These are phyloP conservation scores for Drosophila limbata DNA, from an alignment of 2,888 invertebrate species.

Conservation along the genomic window DNA sequence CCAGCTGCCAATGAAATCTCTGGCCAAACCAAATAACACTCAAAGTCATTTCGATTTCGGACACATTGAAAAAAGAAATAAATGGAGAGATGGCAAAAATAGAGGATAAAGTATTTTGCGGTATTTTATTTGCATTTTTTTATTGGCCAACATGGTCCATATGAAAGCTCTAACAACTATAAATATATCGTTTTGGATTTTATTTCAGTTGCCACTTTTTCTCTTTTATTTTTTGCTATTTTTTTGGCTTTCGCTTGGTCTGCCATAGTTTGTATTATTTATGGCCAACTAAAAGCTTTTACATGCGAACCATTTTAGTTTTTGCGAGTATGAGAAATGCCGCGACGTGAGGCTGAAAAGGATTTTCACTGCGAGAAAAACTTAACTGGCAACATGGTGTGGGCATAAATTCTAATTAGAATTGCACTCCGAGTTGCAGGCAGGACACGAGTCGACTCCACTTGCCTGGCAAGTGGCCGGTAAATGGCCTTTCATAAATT, in stretches of 20 bases:
- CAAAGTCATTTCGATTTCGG: constrained; percentile 73
- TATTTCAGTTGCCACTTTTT: constrained; percentile 46
- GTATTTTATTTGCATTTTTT: constrained; percentile 56
- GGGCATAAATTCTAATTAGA: constrained; percentile 81
- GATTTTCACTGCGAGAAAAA: background rate
- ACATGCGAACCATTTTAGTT: constrained; percentile 67
- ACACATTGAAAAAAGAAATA: constrained; percentile 36
- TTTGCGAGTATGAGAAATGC: constrained; percentile 65
- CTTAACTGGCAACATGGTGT: constrained; percentile 35
- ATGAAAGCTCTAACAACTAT: constrained; percentile 42
- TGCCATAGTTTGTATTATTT: constrained; percentile 74
- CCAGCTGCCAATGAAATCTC: constrained; percentile 76
- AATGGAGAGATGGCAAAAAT: background rate
- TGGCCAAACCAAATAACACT: constrained; percentile 74
- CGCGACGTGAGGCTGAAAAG: constrained; percentile 1
- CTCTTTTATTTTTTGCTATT: background rate
- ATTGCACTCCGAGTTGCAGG: constrained; percentile 51
- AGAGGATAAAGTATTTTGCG: constrained; percentile 43
- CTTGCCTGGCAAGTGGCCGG: constrained; percentile 40
- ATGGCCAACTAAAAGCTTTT: constrained; percentile 78
- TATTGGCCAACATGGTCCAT: constrained; percentile 38
- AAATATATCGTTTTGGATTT: constrained; percentile 70
- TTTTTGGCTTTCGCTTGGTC: constrained; percentile 24
- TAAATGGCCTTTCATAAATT: constrained; percentile 66
- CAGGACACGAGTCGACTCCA: constrained; percentile 28